Evolutionary conservation across 1,140 invertebrate species (phyloP), one percentile per base, ranked within the genome.

Genomic region (Rhyzopertha dominica): DNA sequence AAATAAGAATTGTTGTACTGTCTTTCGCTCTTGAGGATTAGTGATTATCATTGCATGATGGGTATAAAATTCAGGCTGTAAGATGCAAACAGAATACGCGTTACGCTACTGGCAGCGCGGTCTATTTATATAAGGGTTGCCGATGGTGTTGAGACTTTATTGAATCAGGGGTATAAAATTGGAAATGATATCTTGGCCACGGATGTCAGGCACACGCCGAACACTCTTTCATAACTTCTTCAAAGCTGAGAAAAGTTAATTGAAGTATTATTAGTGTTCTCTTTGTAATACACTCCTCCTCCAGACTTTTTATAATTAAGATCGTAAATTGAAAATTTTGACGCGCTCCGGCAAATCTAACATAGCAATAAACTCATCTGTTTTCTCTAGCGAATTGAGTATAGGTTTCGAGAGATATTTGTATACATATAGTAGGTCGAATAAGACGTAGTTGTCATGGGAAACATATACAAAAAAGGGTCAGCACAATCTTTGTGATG

Each of bases 261-360:
- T 59, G 56, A 59, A 59, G 52, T 59, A 59, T 43, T 59, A 59
- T 59, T 59, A 59, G 54, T 56, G 56, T 59, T 56, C 54, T 56
- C 56, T 53, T 51, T 54, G 44, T 51, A 39, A 24, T n/a, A 51
- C 32, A 50, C 30, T 48, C 36, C 43, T 47, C 36, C 42, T 37
- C 42, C 44, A 50, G 39, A 48, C 42, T 46, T 54, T 53, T 54
- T 54, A 59, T 59, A 59, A 59, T 59, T 59, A 59, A 59, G 47
- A 56, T 59, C 49, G 49, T 47, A 51, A 54, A 56, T 54, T 56
- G 56, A 48, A 54, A 58, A 45, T 43, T 31, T 32, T 25, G 14
- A 14, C 18, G 40, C 31, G 34, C 34, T 16, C 30, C 10, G 28
- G n/a, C n/a, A n/a, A n/a, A n/a, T n/a, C n/a, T n/a, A n/a, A n/a